Base-by-base conservation (phyloP, 2,113 vertebrate species). In the Nyctereutes procyonoides region DNA sequence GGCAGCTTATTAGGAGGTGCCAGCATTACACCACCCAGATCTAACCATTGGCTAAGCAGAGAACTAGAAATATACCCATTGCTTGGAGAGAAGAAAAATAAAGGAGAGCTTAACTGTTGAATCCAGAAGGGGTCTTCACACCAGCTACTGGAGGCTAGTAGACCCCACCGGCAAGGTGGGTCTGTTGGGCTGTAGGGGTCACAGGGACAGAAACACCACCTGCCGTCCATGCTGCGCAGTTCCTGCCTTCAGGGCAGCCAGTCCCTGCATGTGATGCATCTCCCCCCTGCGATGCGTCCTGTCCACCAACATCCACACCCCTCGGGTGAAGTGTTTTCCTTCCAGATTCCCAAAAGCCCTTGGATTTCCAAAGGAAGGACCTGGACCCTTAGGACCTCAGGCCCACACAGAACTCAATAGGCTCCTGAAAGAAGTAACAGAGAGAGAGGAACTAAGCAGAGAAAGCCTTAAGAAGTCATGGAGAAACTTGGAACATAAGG, bases 381-480 rank as follows among this genome's bases (percentile, higher is more conserved):
- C 2, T 48, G 1, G 5, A 16, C 65, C 35, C 53, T 51, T 24
- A 38, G 43, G 35, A 82, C 53, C 28, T 53, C 9, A 43, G 53
- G 85, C 30, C 11, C n/a, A 43, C 26, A 26, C 13, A 2, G 5
- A 56, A 84, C 16, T 83, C 35, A 5, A 2, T 0, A 11, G 9
- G n/a, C 22, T 88, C 76, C 81, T 24, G 38, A 67, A 53, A 81
- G 43, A 85, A 88, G 95, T 55, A 79, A 79, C 48, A 51, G 58
- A 80, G 35, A 43, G 24, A 35, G 69, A 71, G 0, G 32, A 69
- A 17, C 55, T n/a, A 17, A 35, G 17, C 67, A 17, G 60, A 91
- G 43, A 87, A 77, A 71, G 73, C 20, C 48, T 11, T 16, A 24
- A 56, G 13, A 28, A 19, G 5, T 11, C 28, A 0, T 3, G 6